These are phyloP conservation scores for Cyrtorhinus lividipennis DNA, from an alignment of 1,140 invertebrate species.

Conservation along the genomic window DNA sequence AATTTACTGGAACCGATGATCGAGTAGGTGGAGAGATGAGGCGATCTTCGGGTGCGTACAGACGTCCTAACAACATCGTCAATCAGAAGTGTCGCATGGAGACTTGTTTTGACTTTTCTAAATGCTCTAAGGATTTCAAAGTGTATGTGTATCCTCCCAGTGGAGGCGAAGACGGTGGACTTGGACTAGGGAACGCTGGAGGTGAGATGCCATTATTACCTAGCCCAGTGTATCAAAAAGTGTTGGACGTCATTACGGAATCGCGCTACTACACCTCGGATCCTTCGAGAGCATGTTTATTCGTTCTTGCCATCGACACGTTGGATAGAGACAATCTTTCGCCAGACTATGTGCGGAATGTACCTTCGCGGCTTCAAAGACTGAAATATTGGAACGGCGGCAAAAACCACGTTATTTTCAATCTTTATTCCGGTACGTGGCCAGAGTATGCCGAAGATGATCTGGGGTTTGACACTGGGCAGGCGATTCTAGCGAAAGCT, in stretches of 20 bases:
- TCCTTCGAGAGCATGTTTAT: slow-evolving; percentile 83
- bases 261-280: slow-evolving; percentile 84
- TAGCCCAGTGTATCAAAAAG: slow-evolving; percentile 79
- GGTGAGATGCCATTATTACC: slow-evolving; percentile 28
- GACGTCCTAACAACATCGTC: slow-evolving; percentile 16
- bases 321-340: slow-evolving; percentile 87
- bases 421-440: slow-evolving; percentile 98
- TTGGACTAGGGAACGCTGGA: slow-evolving; percentile 19
- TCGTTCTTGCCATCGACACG: slow-evolving; percentile 89
- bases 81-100: slow-evolving; percentile 67
- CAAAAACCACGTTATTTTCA: slow-evolving; percentile 93
- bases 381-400: slow-evolving; percentile 88
- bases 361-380: slow-evolving; percentile 58
- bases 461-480: slow-evolving; percentile 82
- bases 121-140: slow-evolving; percentile 66
- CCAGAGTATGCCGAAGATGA: slow-evolving; percentile 87
- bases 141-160: slow-evolving; percentile 87
- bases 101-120: slow-evolving; percentile 83
- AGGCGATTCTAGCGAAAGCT: slow-evolving; percentile 93
- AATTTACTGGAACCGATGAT: background rate
- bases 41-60: slow-evolving; percentile 22
- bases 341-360: slow-evolving; percentile 78
- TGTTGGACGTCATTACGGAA: slow-evolving; percentile 75
- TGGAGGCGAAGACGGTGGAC: slow-evolving; percentile 32
- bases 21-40: background rate